A percentile compares a stretch with the other conserved stretches of the same genome.
These are phyloP conservation scores for Seriola dumerili DNA, from an alignment of 2,113 vertebrate genomes.

Conservation along the genomic window DNA sequence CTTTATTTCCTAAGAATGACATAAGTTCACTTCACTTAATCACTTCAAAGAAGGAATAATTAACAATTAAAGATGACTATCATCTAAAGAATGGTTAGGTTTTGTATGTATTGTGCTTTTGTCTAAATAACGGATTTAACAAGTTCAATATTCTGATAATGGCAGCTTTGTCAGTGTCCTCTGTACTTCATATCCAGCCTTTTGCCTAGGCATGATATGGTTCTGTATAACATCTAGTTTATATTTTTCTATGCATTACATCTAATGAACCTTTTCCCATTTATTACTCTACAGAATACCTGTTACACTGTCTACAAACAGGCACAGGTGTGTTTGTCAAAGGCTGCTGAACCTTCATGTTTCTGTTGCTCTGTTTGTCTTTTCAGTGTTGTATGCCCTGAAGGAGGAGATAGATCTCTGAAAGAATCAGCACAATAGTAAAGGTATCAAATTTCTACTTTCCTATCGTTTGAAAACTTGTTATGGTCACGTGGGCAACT, in stretches of 20 bases:
- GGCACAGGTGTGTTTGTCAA: slow-evolving; percentile 37
- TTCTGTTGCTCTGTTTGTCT: slow-evolving; percentile 14
- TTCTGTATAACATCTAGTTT: not conserved
- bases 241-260: not conserved
- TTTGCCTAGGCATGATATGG: not conserved
- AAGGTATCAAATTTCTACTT: not conserved
- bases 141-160: not conserved
- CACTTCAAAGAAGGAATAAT: not conserved
- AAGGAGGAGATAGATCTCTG: not conserved
- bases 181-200: too few relatives aligned
- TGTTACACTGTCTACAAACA: not conserved
- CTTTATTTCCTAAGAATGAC: slow-evolving; percentile 85
- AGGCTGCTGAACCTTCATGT: slow-evolving; percentile 11
- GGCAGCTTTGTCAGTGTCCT: too few relatives aligned
- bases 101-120: not conserved
- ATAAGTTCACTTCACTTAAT: not conserved
- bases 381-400: not conserved
- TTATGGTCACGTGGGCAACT: not conserved
- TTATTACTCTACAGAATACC: not conserved
- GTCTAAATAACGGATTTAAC: not conserved
- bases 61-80: not conserved
- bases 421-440: not conserved
- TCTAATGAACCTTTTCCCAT: not conserved
- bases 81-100: not conserved
- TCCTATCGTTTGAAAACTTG: not conserved